Percentiles rank a stretch among this genome's conserved stretches.
phyloP scores from a whole-genome alignment of 1,140 invertebrate genomes.

The Philopotamus ludificatus region DNA sequence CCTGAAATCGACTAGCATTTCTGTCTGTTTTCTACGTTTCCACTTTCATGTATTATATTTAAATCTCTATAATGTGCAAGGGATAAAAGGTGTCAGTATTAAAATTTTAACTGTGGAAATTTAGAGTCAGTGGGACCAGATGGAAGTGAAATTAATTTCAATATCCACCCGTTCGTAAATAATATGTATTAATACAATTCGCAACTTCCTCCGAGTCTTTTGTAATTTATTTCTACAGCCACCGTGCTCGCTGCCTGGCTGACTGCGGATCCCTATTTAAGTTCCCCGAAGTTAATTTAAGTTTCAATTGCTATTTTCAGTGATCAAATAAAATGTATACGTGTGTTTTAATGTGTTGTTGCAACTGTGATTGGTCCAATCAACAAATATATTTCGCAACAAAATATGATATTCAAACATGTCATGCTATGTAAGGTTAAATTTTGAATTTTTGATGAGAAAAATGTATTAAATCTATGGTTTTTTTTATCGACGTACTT shows the following conservation, averaged over 20 bases:
- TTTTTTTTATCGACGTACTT: too few species aligned
- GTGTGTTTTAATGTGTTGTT: neutral
- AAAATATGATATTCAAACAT: neutral
- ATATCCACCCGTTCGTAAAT: neutral
- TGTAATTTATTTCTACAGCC: slow-evolving; percentile 14
- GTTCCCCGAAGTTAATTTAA: slow-evolving; percentile 23
- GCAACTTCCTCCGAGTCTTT: slow-evolving; percentile 1
- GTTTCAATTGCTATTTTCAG: slow-evolving; percentile 25
- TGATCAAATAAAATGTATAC: neutral
- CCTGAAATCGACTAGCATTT: too few species aligned
- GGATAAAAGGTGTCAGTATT: too few species aligned
- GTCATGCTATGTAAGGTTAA: neutral
- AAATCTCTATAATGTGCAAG: too few species aligned
- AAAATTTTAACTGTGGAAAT: too few species aligned
- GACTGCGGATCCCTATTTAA: slow-evolving; percentile 18
- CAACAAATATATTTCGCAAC: neutral
- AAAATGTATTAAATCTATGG: too few species aligned
- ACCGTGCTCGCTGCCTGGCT: neutral
- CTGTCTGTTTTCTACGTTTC: too few species aligned
- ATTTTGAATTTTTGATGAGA: neutral
- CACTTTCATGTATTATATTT: too few species aligned
- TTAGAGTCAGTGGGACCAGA: too few species aligned
- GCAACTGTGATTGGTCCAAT: neutral
- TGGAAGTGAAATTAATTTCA: neutral
- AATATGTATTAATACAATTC: neutral